Evolutionary conservation across 2,888 invertebrate species (phyloP), one percentile per base, ranked within the genome.

Genomic region (Marronus borbonicus): DNA sequence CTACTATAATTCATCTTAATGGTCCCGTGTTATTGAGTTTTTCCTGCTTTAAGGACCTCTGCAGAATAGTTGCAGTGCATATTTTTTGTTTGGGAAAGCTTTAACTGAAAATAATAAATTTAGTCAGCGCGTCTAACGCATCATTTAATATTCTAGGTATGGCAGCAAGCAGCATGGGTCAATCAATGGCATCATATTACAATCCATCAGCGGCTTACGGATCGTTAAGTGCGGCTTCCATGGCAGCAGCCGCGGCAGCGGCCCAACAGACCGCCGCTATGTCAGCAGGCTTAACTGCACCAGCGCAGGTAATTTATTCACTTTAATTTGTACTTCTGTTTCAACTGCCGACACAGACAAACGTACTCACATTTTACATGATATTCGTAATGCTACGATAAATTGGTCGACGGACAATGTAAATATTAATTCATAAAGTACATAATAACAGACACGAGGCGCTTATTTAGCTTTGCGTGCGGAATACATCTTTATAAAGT

Each of bases 231-330:
- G 93, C 94, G 81, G 93, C 94, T 82, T 93, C 93, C 86, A 91
- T 91, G 90, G 92, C 92, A 44, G 94, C 94, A n/a, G 93, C 93
- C 0, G 93, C 93, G 0, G 94, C 93, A 0, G 93, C 93, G 0
- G 93, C 93, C 0, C 93, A 94, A 85, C 93, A 94, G 84, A 92
- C 92, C 68, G 93, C 93, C 60, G 93, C 93, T 36, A 93, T 94
- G 88, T 92, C 92, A 50, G 93, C 93, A 3, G 93, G 93, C n/a
- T 89, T 94, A 62, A 88, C 89, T 70, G 91, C 92, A 77, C 93
- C 94, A 79, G 91, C 92, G 83, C 94, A 94, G 93, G 94, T 94
- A 79, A 79, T 68, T 68, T 68, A 62, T 68, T 68, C 49, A 69
- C 50, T 62, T 76, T 76, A 65, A 76, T 77, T 77, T 77, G 60